These are phyloP conservation scores for Oscheius sp. DNA, from an alignment of 2,888 invertebrate species.

Conservation along the genomic window DNA sequence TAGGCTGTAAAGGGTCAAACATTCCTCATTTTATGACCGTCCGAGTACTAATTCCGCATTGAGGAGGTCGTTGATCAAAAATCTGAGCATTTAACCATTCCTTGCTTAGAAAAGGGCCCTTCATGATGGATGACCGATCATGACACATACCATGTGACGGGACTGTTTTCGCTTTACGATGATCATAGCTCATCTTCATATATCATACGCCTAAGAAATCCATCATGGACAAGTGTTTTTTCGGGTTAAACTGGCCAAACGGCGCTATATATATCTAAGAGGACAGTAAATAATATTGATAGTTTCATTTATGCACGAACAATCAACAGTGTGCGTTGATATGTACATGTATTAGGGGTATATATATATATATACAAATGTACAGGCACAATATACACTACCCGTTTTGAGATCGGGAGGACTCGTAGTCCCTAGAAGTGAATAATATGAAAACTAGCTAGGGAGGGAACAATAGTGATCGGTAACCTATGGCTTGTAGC, in stretches of 20 bases:
- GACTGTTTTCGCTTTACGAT: slow-evolving; percentile 17
- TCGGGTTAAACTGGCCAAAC: no score
- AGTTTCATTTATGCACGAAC: slow-evolving; percentile 26
- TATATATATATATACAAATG: slow-evolving; percentile 13
- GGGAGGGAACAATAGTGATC: not conserved
- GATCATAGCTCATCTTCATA: slow-evolving; percentile 19
- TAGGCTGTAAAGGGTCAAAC: slow-evolving; percentile 19
- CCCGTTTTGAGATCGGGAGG: slow-evolving; percentile 24
- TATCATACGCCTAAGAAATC: no score
- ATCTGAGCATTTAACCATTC: slow-evolving; percentile 3
- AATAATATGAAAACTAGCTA: slow-evolving; percentile 21
- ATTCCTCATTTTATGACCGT: slow-evolving; percentile 25
- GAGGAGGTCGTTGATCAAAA: slow-evolving; percentile 27
- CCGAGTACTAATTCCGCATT: slow-evolving; percentile 21
- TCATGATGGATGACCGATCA: slow-evolving; percentile 23
- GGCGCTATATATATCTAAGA: no score
- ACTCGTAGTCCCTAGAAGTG: slow-evolving; percentile 26
- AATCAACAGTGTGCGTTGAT: slow-evolving; percentile 21
- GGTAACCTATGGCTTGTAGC: slow-evolving; percentile 22
- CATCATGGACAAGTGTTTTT: no score
- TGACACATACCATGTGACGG: slow-evolving; percentile 17
- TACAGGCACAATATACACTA: slow-evolving; percentile 14
- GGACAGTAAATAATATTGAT: no score
- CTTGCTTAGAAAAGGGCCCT: no score
- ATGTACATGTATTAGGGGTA: slow-evolving; percentile 10